Base-by-base conservation (phyloP, 1,140 invertebrate species). In the Diachasma alloeum region DNA sequence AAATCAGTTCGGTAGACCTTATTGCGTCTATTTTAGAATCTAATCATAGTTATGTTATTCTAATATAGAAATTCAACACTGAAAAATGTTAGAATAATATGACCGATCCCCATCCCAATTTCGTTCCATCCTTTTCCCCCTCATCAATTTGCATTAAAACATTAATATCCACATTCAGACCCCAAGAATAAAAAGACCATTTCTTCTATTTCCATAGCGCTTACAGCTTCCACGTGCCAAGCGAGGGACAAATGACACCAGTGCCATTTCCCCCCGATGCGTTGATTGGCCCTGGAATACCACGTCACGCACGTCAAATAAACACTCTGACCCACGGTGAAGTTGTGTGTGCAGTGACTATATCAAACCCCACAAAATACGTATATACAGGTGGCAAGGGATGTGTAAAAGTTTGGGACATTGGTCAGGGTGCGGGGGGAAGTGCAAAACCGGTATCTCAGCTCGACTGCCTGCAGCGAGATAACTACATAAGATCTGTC, bases 351-450 rank as follows among this genome's bases (percentile, higher is more conserved):
- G 96, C 96, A 5, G 95, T 97, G 11, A 96, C 95, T 22, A 95
- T 97, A 81, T 94, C 93, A 70, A 95, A 95, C 85, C 94, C 95
- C 17, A 95, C 94, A 70, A 93, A 94, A 85, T 94, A 95, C 84
- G 94, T 97, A 8, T 97, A 95, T 87, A 97, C 96, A 6, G 96
- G 96, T 26, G 96, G 96, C 72, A 97, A 97, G 88, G 95, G 97
- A 24, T 97, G 96, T 90, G 96, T 98, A 53, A 98, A 97, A 89
- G 94, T 97, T 4, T 93, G 92, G 92, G 92, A 94, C 86, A 96
- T 97, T 80, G 93, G 93, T 85, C 94, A 95, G 79, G 92, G 93
- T 9, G 92, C 91, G 19, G 81, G 78, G 31, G 83, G 82, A 13
- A 93, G 91, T 67, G 94, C 94, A 83, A 94, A 91, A 77, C 94